Conservation (phyloP, 2,113 vertebrate species). For the Vanacampus margaritifer region DNA sequence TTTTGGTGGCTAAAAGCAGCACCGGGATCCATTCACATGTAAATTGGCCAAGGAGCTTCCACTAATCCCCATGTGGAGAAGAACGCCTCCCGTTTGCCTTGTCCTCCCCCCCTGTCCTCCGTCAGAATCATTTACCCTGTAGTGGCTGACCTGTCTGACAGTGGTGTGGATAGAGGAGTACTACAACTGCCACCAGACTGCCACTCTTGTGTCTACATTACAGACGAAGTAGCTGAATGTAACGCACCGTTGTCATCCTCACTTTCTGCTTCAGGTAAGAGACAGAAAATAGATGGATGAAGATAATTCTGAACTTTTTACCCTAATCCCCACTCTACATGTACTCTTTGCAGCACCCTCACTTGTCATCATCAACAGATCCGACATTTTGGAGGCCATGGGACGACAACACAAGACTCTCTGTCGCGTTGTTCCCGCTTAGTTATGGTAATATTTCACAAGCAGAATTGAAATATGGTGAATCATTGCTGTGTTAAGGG, state of each 20-base stretch:
- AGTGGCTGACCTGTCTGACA: conserved; percentile 28
- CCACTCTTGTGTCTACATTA: conserved; percentile 3
- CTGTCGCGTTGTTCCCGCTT: no score
- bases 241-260: neutral
- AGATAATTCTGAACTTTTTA: no score
- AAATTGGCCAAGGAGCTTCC: conserved; percentile 71
- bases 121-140: conserved; percentile 43
- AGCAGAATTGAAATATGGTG: no score
- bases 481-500: no score
- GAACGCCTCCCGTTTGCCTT: conserved; percentile 23
- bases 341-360: no score
- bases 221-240: conserved; percentile 7
- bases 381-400: no score
- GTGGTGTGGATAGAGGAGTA: conserved; percentile 1
- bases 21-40: conserved; percentile 74
- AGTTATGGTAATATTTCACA: no score
- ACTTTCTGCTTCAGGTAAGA: neutral
- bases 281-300: no score
- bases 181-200: neutral
- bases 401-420: no score
- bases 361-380: no score
- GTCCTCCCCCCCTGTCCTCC: conserved; percentile 20
- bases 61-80: conserved; percentile 66
- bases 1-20: conserved; percentile 62
- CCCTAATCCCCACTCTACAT: no score